Base-by-base conservation (phyloP, 2,888 invertebrate genomes). In the Caradrina clavipalpis region DNA sequence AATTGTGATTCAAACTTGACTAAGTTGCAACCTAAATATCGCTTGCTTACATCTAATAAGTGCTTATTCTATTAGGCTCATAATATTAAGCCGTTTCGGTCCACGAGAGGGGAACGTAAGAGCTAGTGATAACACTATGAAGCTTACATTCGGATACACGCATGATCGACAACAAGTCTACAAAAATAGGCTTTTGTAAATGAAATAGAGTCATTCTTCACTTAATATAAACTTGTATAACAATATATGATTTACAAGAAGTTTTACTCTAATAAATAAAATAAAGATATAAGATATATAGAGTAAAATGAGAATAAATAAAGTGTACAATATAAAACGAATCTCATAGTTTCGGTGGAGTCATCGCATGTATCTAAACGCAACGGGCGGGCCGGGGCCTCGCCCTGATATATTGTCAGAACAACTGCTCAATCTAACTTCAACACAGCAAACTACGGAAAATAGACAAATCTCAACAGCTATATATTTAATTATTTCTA, bases 361-460 rank as follows among this genome's bases (percentile, higher is more conserved):
- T 69, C 66, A 65, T 60, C 73, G 75, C 70, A 83, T 85, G 87
- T 83, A 85, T 81, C 80, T 73, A 83, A 86, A 84, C 81, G 80
- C 75, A 71, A 76, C 67, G 79, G 78, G 59, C 71, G 83, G 84
- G 83, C 81, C 76, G 76, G 53, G 62, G 75, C 68, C 83, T 82
- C 86, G 85, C 53, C 67, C 58, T 60, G 50, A 53, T 60, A 89
- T 92, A 91, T 92, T 93, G 88, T 91, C 91, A 85, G 76, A 87
- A 87, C 83, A 85, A 87, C 88, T 88, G 87, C 87, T 80, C 72
- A 42, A 72, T 72, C 87, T 88, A 90, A 88, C 89, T 87, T 88
- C 87, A 84, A 92, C 90, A 88, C 88, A 88, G 93, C 90, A 90
- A 91, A 92, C 94, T 94, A 94, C 92, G 90, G 92, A 92, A 94